A percentile compares a stretch with the other conserved stretches of the same genome.
Evolutionary conservation across 2,888 invertebrate genomes (phyloP).

Genomic region (Oxytorus armatus): DNA sequence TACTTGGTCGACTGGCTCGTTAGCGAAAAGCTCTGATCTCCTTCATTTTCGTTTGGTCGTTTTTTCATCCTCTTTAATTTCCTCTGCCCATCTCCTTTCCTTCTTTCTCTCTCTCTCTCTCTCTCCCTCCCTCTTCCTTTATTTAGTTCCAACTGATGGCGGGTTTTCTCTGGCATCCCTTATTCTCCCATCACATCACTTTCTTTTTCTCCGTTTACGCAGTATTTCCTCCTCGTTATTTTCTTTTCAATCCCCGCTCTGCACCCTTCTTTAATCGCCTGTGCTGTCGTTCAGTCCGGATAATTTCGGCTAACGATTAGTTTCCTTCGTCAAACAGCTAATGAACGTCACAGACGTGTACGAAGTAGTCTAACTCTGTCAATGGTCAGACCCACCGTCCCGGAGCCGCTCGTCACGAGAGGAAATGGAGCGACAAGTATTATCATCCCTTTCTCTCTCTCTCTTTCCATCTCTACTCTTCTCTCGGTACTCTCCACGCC

Average conservation of each 20-base stretch:
- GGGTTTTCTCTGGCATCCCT: background rate
- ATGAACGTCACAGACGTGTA: slow-evolving; percentile 34
- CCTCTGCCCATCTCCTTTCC: slow-evolving; percentile 8
- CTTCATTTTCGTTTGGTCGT: slow-evolving; percentile 53
- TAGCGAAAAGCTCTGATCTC: slow-evolving; percentile 61
- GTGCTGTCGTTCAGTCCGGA: background rate
- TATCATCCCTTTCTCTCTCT: slow-evolving; percentile 26
- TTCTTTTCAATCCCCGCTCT: background rate
- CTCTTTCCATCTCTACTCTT: slow-evolving; percentile 23
- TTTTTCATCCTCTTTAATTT: slow-evolving; percentile 47
- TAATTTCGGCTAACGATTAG: slow-evolving; percentile 19
- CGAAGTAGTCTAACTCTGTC: slow-evolving; percentile 38
- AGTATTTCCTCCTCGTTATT: background rate
- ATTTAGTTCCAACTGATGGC: slow-evolving; percentile 2
- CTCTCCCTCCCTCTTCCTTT: slow-evolving; percentile 9
- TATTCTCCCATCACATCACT: slow-evolving; percentile 3
- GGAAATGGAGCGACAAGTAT: slow-evolving; percentile 41
- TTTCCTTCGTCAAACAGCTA: slow-evolving; percentile 49
- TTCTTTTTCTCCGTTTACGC: slow-evolving; percentile 6
- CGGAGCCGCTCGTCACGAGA: background rate
- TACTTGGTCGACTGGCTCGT: slow-evolving; percentile 58
- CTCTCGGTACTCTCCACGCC: background rate
- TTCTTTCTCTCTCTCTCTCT: slow-evolving; percentile 15
- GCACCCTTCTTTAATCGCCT: background rate
- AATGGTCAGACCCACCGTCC: slow-evolving; percentile 50